phyloP scores from a whole-genome alignment of 2,113 vertebrate genomes.

The Acanthisitta chloris region DNA sequence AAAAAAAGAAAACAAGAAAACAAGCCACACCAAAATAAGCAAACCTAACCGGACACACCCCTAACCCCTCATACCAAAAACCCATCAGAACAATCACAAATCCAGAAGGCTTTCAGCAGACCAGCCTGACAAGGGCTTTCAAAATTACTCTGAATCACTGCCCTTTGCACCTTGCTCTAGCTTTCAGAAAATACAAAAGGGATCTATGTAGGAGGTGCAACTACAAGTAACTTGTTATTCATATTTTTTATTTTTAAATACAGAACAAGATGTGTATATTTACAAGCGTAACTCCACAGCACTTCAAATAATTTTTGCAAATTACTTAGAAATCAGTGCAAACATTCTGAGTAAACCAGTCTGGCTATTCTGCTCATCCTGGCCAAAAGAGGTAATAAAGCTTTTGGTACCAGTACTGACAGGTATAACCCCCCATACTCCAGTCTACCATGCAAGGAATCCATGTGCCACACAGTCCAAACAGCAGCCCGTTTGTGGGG shows the following conservation, averaged over 20 bases:
- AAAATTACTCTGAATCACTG: neutral
- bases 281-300: neutral
- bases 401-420: neutral
- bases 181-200: neutral
- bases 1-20: neutral
- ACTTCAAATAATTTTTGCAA: neutral
- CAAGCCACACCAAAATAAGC: neutral
- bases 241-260: neutral
- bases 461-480: rapidly evolving
- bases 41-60: neutral
- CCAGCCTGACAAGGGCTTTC: neutral
- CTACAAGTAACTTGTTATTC: neutral
- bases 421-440: neutral
- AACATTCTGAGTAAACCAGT: neutral
- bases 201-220: neutral
- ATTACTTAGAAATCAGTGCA: neutral
- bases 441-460: neutral
- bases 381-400: neutral
- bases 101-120: neutral
- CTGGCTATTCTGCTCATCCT: neutral
- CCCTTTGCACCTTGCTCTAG: neutral
- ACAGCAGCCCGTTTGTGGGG: rapidly evolving
- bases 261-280: neutral
- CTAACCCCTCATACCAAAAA: neutral
- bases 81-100: neutral